These are phyloP conservation scores for Arenicola marina DNA, from an alignment of 2,888 invertebrate genomes.

Conservation along the genomic window DNA sequence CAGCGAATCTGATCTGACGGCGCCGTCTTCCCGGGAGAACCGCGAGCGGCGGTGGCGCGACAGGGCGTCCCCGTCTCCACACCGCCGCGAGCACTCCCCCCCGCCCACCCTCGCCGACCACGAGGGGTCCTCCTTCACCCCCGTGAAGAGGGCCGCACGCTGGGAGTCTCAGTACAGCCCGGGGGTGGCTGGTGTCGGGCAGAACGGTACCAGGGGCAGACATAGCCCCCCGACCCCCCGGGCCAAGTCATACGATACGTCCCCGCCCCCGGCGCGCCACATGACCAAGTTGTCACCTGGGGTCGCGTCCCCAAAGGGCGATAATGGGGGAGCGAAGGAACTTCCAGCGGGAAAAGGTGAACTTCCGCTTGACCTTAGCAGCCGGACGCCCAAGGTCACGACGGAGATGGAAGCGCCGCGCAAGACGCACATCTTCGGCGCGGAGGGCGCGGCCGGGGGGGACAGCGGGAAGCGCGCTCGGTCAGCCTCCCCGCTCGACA, in stretches of 20 bases:
- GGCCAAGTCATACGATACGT: neutral
- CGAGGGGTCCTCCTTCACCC: neutral
- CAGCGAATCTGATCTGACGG: conserved; percentile 7
- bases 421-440: conserved; percentile 53
- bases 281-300: too few relatives aligned
- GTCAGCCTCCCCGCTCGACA: neutral
- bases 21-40: neutral
- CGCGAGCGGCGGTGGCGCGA: neutral
- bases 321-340: neutral
- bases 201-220: too few relatives aligned
- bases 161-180: too few relatives aligned
- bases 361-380: conserved; percentile 77
- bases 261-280: neutral
- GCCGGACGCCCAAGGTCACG: conserved; percentile 54
- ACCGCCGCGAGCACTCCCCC: neutral
- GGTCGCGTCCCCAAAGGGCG: neutral
- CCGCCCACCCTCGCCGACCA: neutral
- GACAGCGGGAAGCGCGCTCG: neutral
- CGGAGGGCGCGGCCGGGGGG: conserved; percentile 19
- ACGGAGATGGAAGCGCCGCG: conserved; percentile 42
- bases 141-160: neutral
- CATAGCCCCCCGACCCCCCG: neutral
- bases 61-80: neutral
- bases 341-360: too few relatives aligned
- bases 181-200: too few relatives aligned